A percentile compares a stretch with the other conserved stretches of the same genome.
Conservation (phyloP, 1,140 invertebrate genomes). For the Drosophila kanapiae region DNA sequence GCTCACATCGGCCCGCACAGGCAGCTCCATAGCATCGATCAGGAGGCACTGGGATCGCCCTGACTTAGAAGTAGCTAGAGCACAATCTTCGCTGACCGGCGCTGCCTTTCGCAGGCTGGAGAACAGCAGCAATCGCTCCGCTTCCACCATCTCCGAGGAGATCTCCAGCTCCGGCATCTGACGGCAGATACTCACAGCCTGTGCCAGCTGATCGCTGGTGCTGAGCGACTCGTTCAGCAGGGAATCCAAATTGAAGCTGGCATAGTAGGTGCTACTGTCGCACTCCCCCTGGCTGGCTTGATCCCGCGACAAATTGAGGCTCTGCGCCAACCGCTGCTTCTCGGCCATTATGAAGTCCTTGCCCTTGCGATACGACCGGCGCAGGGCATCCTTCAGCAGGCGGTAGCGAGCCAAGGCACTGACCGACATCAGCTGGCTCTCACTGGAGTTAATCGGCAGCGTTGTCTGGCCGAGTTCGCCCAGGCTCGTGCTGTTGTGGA, state of each 20-base stretch:
- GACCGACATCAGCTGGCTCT: slow-evolving; percentile 60
- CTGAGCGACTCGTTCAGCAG: slow-evolving; percentile 66
- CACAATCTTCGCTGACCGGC: background rate
- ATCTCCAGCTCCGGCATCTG: slow-evolving; percentile 78
- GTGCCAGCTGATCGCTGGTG: slow-evolving; percentile 64
- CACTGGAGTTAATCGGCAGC: slow-evolving; percentile 29
- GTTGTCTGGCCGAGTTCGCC: slow-evolving; percentile 12
- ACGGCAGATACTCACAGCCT: slow-evolving; percentile 77
- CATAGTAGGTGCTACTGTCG: slow-evolving; percentile 61
- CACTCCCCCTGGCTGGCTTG: slow-evolving; percentile 57
- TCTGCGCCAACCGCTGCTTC: slow-evolving; percentile 59
- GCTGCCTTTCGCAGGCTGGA: slow-evolving; percentile 49
- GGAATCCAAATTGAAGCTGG: slow-evolving; percentile 64
- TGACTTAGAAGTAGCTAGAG: background rate
- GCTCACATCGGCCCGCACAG: slow-evolving; percentile 60
- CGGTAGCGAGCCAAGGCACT: slow-evolving; percentile 68
- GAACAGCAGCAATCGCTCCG: slow-evolving; percentile 75
- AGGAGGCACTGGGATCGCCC: slow-evolving; percentile 47
- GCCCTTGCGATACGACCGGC: slow-evolving; percentile 76
- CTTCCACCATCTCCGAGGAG: slow-evolving; percentile 80
- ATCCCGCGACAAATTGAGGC: slow-evolving; percentile 51
- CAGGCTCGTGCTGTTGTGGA: slow-evolving; percentile 52
- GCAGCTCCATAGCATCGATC: slow-evolving; percentile 70
- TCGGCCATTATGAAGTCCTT: slow-evolving; percentile 67
- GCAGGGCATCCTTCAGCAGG: slow-evolving; percentile 68